phyloP scores from a whole-genome alignment of 2,113 vertebrate genomes.

The Strix uralensis region DNA sequence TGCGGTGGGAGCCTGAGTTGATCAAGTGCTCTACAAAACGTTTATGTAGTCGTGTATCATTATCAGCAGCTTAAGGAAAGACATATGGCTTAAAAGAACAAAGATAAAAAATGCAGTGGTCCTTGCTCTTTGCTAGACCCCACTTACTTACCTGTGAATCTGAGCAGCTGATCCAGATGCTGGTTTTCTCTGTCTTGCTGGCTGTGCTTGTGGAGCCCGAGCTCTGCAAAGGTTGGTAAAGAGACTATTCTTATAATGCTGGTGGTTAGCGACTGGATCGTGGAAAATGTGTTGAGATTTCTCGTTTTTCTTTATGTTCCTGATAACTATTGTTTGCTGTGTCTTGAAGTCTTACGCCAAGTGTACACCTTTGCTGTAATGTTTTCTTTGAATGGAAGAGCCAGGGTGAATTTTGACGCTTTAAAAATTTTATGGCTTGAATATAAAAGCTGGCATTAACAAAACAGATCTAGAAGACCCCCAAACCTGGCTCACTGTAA shows the following conservation, averaged over 20 bases:
- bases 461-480: neutral
- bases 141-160: neutral
- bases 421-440: neutral
- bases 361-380: neutral
- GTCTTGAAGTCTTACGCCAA: neutral
- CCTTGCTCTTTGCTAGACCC: neutral
- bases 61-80: neutral
- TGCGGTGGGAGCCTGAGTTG: neutral
- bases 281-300: neutral
- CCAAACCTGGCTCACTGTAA: neutral
- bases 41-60: neutral
- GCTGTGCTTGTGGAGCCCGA: neutral
- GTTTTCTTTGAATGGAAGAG: neutral
- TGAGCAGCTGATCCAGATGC: neutral
- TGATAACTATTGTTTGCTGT: neutral
- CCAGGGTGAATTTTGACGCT: neutral
- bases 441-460: neutral
- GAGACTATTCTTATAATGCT: neutral
- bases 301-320: neutral
- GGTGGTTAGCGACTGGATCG: neutral
- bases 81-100: neutral
- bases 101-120: neutral
- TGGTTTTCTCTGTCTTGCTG: neutral
- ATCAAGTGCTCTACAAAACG: neutral
- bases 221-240: neutral